These are phyloP conservation scores for Dryoscopus gambensis DNA, from an alignment of 2,113 vertebrate genomes.

Conservation along the genomic window DNA sequence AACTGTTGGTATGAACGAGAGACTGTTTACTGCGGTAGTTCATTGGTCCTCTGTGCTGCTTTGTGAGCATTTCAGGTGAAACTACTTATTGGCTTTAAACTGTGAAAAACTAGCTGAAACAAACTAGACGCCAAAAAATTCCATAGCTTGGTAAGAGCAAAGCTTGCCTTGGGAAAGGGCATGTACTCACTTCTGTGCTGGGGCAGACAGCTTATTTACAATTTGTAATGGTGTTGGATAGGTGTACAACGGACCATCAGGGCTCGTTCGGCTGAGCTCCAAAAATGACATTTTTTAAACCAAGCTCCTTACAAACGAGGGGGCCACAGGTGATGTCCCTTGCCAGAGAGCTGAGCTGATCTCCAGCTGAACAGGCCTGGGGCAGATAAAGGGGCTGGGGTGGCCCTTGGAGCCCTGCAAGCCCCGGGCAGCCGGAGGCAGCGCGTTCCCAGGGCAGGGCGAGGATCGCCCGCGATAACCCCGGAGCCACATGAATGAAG, in stretches of 20 bases:
- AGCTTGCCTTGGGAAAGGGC: not conserved
- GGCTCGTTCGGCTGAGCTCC: accelerated
- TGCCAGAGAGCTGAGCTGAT: not conserved
- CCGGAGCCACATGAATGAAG: not conserved
- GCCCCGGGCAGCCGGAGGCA: not conserved
- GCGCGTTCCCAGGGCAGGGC: accelerated
- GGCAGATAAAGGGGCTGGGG: not conserved
- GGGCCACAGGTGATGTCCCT: not conserved
- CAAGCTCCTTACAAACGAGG: accelerated
- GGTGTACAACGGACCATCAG: not conserved
- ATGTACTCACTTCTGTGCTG: not conserved
- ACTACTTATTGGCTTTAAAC: not conserved
- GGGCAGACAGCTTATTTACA: not conserved
- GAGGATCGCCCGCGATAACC: not conserved
- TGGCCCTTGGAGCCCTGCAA: not conserved
- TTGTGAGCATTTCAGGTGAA: not conserved
- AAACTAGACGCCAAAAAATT: not conserved
- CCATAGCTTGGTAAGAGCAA: not conserved
- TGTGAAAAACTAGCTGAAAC: not conserved
- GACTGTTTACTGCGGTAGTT: not conserved
- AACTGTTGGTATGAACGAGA: not conserved
- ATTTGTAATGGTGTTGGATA: not conserved
- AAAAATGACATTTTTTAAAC: not conserved
- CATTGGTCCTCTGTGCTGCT: not conserved
- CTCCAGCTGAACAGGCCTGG: not conserved